phyloP scores from a whole-genome alignment of 2,888 invertebrate genomes.

The Halictus quadricinctus region DNA sequence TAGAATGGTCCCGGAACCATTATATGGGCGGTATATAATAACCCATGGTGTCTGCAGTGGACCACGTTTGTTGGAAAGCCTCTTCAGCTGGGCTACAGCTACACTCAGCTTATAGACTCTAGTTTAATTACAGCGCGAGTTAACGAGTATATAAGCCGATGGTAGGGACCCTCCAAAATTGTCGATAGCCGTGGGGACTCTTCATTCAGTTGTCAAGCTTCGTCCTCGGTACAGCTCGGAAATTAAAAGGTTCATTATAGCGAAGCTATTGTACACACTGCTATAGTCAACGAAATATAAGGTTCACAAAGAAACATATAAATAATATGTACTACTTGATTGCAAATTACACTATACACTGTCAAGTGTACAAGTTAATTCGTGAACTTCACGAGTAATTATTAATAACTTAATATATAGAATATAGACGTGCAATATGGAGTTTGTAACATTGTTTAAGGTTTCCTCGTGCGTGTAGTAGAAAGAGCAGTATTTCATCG shows the following conservation, averaged over 20 bases:
- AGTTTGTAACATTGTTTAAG: not conserved
- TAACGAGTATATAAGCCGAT: slow-evolving; percentile 59
- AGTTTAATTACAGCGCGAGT: slow-evolving; percentile 74
- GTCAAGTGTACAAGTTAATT: too few species aligned
- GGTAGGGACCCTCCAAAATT: slow-evolving; percentile 54
- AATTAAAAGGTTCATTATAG: slow-evolving; percentile 6
- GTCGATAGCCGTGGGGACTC: slow-evolving; percentile 56
- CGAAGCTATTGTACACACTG: not conserved
- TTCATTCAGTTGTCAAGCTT: slow-evolving; percentile 41
- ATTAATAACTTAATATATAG: too few species aligned
- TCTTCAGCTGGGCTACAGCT: slow-evolving; percentile 67
- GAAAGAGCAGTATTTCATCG: not conserved
- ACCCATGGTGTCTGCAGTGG: slow-evolving; percentile 59
- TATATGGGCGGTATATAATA: slow-evolving; percentile 60
- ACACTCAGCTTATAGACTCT: slow-evolving; percentile 67
- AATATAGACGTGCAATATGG: too few species aligned
- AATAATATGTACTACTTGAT: not conserved
- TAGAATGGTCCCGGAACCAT: slow-evolving; percentile 44
- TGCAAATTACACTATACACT: not conserved
- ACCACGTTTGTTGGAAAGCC: slow-evolving; percentile 65
- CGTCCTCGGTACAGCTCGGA: not conserved
- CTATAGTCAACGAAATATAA: not conserved
- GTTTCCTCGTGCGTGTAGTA: not conserved
- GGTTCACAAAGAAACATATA: not conserved
- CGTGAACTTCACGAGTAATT: too few species aligned